Evolutionary conservation across 2,113 vertebrate species (phyloP), one percentile per base, ranked within the genome.

Genomic region (Oreocharis arfaki): DNA sequence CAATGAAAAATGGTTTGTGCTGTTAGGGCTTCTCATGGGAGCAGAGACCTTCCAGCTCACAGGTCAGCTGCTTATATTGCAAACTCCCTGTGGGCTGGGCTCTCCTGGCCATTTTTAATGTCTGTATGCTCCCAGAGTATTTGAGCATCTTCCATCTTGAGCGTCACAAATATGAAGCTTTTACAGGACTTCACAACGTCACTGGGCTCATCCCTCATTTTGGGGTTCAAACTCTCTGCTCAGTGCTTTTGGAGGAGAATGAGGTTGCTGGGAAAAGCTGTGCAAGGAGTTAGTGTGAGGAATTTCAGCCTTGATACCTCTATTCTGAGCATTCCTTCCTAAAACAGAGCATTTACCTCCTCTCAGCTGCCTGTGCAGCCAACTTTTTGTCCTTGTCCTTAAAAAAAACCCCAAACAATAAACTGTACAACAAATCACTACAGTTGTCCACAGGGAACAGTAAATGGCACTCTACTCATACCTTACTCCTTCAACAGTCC

Each of bases 321-420:
- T 75, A 15, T 78, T 92, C 83, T 81, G 64, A 88, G 47, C 55
- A 28, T 39, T 95, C 16, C 39, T 91, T 86, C 55, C 50, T 84
- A 33, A 85, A 73, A 2, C 18, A n/a, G 42, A 71, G 21, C 50
- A 84, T 83, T 92, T 59, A 23, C 71, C 39, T 80, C 73, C 56
- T 70, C 47, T 70, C 64, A 81, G 71, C 63, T 89, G 30, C 60
- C 33, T 84, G 32, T 30, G 33, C 56, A 81, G 76, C 53, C 57
- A 93, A 68, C 12, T 7, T 84, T 84, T 86, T 92, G 56, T 89
- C 85, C 85, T 86, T 81, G n/a, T 79, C 49, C 37, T 95, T 95
- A 80, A 89, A 87, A 91, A 68, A 71, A 73, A 0, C 0, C 14
- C 11, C n/a, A 14, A 47, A 39, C 13, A 56, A 35, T 84, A 69